Percentiles rank a stretch among this genome's conserved stretches.
phyloP scores from a whole-genome alignment of 2,888 invertebrate species.

The Heliconius ismenius region DNA sequence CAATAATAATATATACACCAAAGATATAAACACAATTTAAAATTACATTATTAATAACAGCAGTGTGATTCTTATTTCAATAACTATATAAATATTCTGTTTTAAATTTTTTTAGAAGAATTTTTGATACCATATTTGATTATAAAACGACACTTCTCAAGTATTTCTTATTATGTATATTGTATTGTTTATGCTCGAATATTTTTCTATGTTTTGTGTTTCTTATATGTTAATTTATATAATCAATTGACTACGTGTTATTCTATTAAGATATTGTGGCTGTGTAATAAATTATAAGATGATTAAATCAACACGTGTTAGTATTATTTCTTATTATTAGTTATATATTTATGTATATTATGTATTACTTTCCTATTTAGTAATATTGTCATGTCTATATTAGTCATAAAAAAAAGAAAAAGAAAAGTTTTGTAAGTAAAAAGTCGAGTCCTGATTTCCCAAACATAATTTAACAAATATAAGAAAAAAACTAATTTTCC shows the following conservation, averaged over 20 bases:
- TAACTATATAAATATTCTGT: neutral
- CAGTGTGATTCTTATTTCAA: neutral
- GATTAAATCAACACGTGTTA: conserved; percentile 34
- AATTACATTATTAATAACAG: neutral
- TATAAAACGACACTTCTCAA: neutral
- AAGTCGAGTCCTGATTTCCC: too few relatives aligned
- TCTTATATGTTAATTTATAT: conserved; percentile 12
- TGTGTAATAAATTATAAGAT: conserved; percentile 43
- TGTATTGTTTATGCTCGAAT: neutral
- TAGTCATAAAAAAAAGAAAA: too few relatives aligned
- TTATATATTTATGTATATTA: neutral
- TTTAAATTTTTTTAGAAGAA: neutral
- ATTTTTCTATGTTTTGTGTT: conserved; percentile 5
- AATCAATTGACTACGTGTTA: conserved; percentile 30
- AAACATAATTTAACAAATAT: too few relatives aligned
- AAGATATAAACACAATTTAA: too few relatives aligned
- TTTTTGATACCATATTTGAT: neutral
- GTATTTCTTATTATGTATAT: neutral
- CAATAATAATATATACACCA: neutral
- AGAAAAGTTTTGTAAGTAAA: too few relatives aligned
- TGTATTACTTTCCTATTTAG: neutral
- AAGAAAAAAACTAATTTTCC: too few relatives aligned
- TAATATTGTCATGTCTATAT: neutral
- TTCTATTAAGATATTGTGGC: conserved; percentile 42
- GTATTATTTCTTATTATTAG: conserved; percentile 24